Evolutionary conservation across 2,888 invertebrate species (phyloP), one percentile per base, ranked within the genome.

Genomic region (Stomorhina lunata): DNA sequence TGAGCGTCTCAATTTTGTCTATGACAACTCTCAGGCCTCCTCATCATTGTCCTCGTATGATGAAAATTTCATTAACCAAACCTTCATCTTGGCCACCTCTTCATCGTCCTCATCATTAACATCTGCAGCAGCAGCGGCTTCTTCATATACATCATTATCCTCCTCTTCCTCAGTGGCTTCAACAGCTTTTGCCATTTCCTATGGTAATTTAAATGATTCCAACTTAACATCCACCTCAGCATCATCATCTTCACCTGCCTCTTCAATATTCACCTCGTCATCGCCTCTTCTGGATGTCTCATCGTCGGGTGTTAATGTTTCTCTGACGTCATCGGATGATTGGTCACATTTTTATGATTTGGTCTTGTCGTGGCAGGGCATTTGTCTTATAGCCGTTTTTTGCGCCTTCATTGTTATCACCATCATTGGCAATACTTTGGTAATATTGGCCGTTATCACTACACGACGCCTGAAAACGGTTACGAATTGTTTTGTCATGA

Each of bases 401-500:
- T 94, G 93, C 88, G 90, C 94, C 53, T 92, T 95, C 55, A 95
- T 95, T 87, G 93, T 95, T 43, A 93, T 95, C 84, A 95, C 95
- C 43, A 94, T 95, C 84, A 93, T 96, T 76, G 98, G 98, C 69
- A 98, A 98, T 91, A 95, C 96, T 3, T 92, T 98, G 87, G 97
- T 98, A 73, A 97, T 98, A 85, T 93, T 95, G 20, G 96, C 98
- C 6, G 97, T 98, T 63, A 93, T 96, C 86, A 96, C 96, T 0
- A 96, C 96, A 0, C 94, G 96, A 85, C 93, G 97, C 84, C 92
- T 99, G 84, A 93, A 98, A 84, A 98, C 98, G 0, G 97, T 98
- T 34, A 98, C 98, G 61, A 98, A 99, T 90, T 97, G 97, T 89
- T 98, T 98, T 91, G 98, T 99, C 84, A 97, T 97, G 88, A 98